Evolutionary conservation across 2,888 invertebrate genomes (phyloP).

Genomic region (Gisinianus flammeolus): DNA sequence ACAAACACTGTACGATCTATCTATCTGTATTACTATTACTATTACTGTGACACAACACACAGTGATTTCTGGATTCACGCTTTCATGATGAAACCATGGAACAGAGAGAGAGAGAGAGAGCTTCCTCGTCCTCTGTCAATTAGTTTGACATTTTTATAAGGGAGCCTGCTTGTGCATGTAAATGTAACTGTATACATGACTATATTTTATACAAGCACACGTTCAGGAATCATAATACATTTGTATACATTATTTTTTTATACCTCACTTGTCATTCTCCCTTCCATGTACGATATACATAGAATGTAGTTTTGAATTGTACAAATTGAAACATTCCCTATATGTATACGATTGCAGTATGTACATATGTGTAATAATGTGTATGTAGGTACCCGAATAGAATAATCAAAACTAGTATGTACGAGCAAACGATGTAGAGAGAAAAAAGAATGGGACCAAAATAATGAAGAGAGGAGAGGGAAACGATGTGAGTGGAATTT

Average conservation of each 20-base stretch:
- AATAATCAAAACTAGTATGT: too few species aligned
- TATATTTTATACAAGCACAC: background rate
- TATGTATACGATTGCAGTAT: background rate
- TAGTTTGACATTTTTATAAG: too few species aligned
- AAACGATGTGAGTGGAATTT: slow-evolving; percentile 1
- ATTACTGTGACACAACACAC: background rate
- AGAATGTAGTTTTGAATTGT: too few species aligned
- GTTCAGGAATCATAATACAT: too few species aligned
- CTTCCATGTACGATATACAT: too few species aligned
- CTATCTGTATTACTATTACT: background rate
- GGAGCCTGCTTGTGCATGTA: too few species aligned
- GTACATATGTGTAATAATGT: background rate
- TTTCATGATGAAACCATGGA: slow-evolving; percentile 6
- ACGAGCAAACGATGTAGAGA: background rate
- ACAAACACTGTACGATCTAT: background rate
- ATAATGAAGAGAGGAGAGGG: background rate
- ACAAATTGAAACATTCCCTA: too few species aligned
- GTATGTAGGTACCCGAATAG: too few species aligned
- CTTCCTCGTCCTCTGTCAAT: background rate
- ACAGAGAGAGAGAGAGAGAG: background rate
- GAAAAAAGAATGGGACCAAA: too few species aligned
- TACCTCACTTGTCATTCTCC: too few species aligned
- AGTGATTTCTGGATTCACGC: background rate
- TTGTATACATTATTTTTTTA: too few species aligned
- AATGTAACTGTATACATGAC: too few species aligned